Evolutionary conservation across 2,113 vertebrate species (phyloP), one percentile per base, ranked within the genome.

Genomic region (Ceyx cyanopectus): DNA sequence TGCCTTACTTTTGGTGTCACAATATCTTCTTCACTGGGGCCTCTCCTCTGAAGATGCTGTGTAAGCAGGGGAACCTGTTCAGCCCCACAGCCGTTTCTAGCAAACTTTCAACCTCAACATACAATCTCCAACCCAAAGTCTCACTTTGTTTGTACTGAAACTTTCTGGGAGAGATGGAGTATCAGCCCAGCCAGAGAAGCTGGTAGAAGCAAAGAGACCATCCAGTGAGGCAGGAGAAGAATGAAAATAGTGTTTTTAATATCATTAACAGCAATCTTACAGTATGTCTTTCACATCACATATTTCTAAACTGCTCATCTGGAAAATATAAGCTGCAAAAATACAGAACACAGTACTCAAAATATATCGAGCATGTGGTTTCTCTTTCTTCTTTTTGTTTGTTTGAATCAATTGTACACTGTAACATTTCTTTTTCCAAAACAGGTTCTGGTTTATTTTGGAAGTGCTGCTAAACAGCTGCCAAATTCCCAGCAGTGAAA

Each of bases 211-310:
- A 41, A 67, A 94, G 93, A 97, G 76, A 96, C 82, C 75, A 96
- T 65, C 69, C 85, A 93, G 51, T 20, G 95, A 97, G 94, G 87
- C 97, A 84, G 58, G 21, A 67, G n/a, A 98, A 96, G 97, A 98
- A 98, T 97, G 97, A 98, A 98, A 98, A 98, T 98, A 98, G 97
- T 97, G 93, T 70, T 97, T 98, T 98, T 98, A 98, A 98, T 98
- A 97, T 97, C 48, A 96, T 97, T 97, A 97, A 97, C 97, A 97
- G 98, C 96, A 96, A 97, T 96, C 93, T 93, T 97, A 98, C 97
- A 98, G 97, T 97, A 94, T 93, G 93, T 94, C 90, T 96, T 97
- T 97, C 96, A 97, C 93, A 96, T 97, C 95, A 96, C 97, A 93
- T 91, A 89, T 97, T 97, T 97, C 97, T 98, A 98, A 97, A 98